Percentiles rank a stretch among this genome's conserved stretches.
These are phyloP conservation scores for Zosterops japonicus DNA, from an alignment of 2,113 vertebrate species.

Conservation along the genomic window DNA sequence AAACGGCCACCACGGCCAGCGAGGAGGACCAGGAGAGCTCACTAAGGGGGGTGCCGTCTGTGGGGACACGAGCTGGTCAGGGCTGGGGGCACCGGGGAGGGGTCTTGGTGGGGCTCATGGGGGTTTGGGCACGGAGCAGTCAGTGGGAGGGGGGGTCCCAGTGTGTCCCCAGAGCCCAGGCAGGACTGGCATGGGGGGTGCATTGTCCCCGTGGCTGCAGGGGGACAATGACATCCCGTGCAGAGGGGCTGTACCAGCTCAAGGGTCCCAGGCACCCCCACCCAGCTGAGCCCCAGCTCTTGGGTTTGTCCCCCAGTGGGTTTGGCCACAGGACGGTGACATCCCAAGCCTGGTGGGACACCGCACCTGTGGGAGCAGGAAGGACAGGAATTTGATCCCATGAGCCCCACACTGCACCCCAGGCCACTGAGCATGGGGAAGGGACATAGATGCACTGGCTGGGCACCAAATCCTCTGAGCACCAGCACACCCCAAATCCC, in stretches of 20 bases:
- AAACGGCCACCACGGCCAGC: conserved; percentile 86
- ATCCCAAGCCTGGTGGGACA: background rate
- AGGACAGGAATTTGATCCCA: background rate
- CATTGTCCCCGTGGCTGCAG: fast-evolving
- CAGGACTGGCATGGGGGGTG: background rate
- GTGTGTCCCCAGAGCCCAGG: background rate
- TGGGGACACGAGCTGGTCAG: conserved; percentile 45
- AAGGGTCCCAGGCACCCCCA: background rate
- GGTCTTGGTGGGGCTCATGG: fast-evolving
- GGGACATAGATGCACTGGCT: fast-evolving
- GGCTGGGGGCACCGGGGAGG: fast-evolving
- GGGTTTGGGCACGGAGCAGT: background rate
- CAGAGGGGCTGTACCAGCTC: background rate
- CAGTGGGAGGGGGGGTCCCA: fast-evolving
- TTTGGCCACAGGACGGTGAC: no score
- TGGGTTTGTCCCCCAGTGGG: background rate
- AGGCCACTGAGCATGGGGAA: fast-evolving
- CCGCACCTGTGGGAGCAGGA: background rate
- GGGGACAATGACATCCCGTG: background rate
- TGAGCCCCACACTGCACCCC: background rate
- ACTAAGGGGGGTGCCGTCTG: conserved; percentile 88
- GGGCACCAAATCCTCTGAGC: background rate
- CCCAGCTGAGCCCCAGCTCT: background rate
- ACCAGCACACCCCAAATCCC: background rate
- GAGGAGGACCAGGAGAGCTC: conserved; percentile 93